Percentiles rank a stretch among this genome's conserved stretches.
phyloP scores from a whole-genome alignment of 2,113 vertebrate species.

The Tor tambroides region DNA sequence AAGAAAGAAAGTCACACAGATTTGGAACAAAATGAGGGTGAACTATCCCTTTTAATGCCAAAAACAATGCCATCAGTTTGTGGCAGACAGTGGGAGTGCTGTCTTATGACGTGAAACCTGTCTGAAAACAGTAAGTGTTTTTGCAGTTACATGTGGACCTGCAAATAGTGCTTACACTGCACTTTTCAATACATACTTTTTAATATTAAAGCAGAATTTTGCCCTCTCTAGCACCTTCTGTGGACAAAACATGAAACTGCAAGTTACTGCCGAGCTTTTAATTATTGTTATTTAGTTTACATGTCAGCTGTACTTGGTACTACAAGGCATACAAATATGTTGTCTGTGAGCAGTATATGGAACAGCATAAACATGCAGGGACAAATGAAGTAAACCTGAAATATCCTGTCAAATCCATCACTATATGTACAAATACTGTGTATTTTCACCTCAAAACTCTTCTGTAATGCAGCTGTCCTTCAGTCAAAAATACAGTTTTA shows the following conservation, averaged over 20 bases:
- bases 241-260: not conserved
- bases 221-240: not conserved
- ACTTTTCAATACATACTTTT: not conserved
- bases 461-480: not conserved
- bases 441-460: not conserved
- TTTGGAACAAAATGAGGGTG: not conserved
- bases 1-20: not conserved
- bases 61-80: not conserved
- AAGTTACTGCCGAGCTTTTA: not conserved
- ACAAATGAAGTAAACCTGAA: not conserved
- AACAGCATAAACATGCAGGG: not conserved
- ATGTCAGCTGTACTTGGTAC: no score
- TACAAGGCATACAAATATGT: not conserved
- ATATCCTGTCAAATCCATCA: not conserved
- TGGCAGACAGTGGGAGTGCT: not conserved
- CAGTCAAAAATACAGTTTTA: not conserved
- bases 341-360: not conserved
- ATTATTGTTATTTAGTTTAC: not conserved
- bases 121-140: not conserved
- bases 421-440: not conserved
- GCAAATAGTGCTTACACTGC: not conserved
- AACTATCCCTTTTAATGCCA: not conserved
- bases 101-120: not conserved
- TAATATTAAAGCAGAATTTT: not conserved
- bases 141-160: not conserved